Conservation (phyloP, 92 coral and sea anemone species). For the Meandrina meandrites region DNA sequence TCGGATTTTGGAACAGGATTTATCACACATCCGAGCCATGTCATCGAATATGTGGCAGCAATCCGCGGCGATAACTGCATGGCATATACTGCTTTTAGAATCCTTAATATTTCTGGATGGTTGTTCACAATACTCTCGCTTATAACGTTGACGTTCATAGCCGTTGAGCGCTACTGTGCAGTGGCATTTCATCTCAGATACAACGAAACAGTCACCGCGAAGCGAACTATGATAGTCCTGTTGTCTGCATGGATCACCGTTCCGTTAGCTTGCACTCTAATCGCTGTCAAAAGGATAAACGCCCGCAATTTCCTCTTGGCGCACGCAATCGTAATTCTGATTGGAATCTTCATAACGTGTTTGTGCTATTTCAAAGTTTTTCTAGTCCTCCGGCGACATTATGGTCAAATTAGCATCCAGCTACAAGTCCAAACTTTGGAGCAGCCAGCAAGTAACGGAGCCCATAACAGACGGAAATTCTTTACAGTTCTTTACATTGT, state of each 20-base stretch:
- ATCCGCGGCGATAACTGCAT: background rate
- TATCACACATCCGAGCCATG: slow-evolving; percentile 6
- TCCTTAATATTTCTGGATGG: slow-evolving; percentile 12
- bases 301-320: background rate
- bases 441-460: background rate
- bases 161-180: slow-evolving; percentile 15
- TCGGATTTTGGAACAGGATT: slow-evolving; percentile 26
- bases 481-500: slow-evolving; percentile 9
- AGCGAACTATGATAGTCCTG: background rate
- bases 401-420: background rate
- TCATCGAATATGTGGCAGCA: background rate
- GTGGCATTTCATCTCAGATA: slow-evolving; percentile 17
- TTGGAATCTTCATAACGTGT: background rate
- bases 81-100: background rate
- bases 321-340: background rate
- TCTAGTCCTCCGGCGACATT: slow-evolving; percentile 7
- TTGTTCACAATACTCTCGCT: slow-evolving; percentile 16
- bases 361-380: slow-evolving; percentile 7
- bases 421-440: background rate
- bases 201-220: slow-evolving; percentile 19
- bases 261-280: background rate
- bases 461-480: slow-evolving; percentile 10
- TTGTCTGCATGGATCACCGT: background rate
- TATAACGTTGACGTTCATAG: background rate
- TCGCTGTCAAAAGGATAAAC: background rate